These are phyloP conservation scores for Acipenser ruthenus DNA, from an alignment of 2,797 vertebrate genomes.

Conservation along the genomic window DNA sequence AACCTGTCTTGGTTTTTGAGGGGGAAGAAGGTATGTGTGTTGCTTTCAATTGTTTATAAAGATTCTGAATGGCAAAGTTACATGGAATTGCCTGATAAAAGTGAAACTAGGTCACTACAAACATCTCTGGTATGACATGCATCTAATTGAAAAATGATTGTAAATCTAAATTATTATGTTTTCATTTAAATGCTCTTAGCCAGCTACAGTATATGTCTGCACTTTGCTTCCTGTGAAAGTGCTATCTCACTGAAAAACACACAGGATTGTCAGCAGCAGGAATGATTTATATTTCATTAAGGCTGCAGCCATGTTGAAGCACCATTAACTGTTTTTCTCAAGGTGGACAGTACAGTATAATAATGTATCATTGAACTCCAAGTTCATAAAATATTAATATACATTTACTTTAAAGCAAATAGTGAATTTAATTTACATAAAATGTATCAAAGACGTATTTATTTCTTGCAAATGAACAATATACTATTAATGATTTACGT, in stretches of 20 bases:
- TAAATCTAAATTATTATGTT: constrained; percentile 1
- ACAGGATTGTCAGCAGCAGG: not conserved
- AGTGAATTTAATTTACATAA: no score
- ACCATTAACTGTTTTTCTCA: no score
- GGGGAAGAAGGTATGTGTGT: no score
- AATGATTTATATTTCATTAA: constrained; percentile 3
- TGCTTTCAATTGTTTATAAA: no score
- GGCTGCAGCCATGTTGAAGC: not conserved
- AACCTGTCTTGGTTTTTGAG: no score
- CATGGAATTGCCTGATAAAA: not conserved
- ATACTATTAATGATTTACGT: no score
- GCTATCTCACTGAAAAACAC: constrained; percentile 3
- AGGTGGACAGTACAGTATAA: no score
- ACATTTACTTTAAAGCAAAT: no score
- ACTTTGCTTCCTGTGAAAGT: not conserved
- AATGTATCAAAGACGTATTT: no score
- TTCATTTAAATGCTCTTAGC: not conserved
- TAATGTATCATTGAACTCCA: no score
- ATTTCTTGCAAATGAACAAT: no score
- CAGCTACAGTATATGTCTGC: not conserved
- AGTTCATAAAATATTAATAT: no score
- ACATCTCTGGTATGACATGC: not conserved
- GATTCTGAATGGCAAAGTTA: not conserved
- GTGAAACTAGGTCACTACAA: not conserved
- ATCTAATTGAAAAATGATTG: not conserved